Conservation (phyloP, 2,113 vertebrate species). For the Plestiodon gilberti region DNA sequence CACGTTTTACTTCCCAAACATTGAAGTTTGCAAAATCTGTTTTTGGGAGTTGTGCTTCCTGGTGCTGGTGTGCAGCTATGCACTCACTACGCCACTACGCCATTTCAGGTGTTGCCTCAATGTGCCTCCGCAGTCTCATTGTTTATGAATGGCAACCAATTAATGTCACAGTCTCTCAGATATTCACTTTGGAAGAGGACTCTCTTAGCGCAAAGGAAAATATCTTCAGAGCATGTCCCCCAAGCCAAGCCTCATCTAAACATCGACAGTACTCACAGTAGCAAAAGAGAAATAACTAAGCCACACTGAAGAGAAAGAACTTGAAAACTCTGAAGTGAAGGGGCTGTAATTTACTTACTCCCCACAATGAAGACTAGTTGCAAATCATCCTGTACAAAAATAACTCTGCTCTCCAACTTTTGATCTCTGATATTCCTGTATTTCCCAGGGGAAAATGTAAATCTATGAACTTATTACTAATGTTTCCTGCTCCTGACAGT, state of each 20-base stretch:
- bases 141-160: accelerated
- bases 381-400: slow-evolving; percentile 76
- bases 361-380: slow-evolving; percentile 67
- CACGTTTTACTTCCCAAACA: too few species aligned
- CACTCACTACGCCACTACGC: too few species aligned
- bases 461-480: slow-evolving; percentile 81
- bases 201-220: background rate
- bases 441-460: slow-evolving; percentile 79
- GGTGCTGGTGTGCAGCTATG: background rate
- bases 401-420: slow-evolving; percentile 76
- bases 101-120: background rate
- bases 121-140: background rate
- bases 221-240: slow-evolving; percentile 4
- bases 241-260: slow-evolving; percentile 44
- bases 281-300: slow-evolving; percentile 46
- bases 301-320: slow-evolving; percentile 55
- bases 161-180: background rate
- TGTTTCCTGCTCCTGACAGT: slow-evolving; percentile 80
- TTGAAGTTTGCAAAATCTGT: too few species aligned
- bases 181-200: slow-evolving; percentile 2
- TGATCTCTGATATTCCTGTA: slow-evolving; percentile 75
- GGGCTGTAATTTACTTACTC: slow-evolving; percentile 72
- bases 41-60: too few species aligned
- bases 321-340: slow-evolving; percentile 63
- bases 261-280: slow-evolving; percentile 56